phyloP scores from a whole-genome alignment of 2,113 vertebrate genomes.

The Oplegnathus fasciatus region DNA sequence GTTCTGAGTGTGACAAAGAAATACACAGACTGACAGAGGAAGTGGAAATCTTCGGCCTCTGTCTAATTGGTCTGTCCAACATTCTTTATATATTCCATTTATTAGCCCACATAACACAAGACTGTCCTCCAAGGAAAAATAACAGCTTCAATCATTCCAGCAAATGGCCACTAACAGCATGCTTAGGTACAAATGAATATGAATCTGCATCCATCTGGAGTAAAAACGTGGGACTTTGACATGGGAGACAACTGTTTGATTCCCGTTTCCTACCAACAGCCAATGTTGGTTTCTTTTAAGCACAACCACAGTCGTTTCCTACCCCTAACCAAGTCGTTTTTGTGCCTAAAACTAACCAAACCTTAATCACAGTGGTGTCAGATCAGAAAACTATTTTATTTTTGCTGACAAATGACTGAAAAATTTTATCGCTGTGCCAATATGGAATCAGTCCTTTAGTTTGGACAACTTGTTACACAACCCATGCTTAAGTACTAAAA shows the following conservation, averaged over 20 bases:
- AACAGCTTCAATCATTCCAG: background rate
- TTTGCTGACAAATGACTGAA: slow-evolving; percentile 9
- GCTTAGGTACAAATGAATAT: background rate
- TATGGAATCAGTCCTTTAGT: background rate
- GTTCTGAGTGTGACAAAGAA: background rate
- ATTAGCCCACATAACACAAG: background rate
- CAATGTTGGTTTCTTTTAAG: background rate
- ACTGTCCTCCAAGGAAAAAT: slow-evolving; percentile 1
- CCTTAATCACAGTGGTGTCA: background rate
- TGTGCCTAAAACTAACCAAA: background rate
- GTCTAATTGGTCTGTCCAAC: background rate
- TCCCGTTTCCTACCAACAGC: slow-evolving; percentile 1
- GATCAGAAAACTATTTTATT: background rate
- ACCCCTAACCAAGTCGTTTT: background rate
- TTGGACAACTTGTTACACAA: background rate
- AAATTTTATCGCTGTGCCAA: background rate
- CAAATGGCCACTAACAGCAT: background rate
- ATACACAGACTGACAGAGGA: background rate
- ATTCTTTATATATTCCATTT: background rate
- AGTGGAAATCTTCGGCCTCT: background rate
- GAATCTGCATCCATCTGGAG: background rate
- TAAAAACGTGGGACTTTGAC: background rate
- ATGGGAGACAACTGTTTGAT: background rate
- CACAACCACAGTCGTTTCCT: slow-evolving; percentile 1
- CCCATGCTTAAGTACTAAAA: background rate